Evolutionary conservation across 2,797 vertebrate species (phyloP), one percentile per base, ranked within the genome.

Genomic region (Phoeniculus purpureus): DNA sequence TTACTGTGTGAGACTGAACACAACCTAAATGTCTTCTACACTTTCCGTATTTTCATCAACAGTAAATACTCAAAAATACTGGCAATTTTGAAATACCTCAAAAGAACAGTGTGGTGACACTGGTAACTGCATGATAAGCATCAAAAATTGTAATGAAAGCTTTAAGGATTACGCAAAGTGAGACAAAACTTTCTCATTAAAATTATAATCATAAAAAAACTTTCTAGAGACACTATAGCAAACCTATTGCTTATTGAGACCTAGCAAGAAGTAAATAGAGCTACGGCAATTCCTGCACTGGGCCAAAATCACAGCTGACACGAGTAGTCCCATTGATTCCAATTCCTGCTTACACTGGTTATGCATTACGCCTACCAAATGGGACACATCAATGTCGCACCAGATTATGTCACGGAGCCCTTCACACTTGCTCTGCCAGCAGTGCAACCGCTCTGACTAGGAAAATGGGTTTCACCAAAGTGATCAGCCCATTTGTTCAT

Each of bases 121-220:
- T 74, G 80, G 81, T 54, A 92, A 88, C 66, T 34, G 15, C 45
- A 52, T 75, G 70, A 52, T 27, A 34, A 87, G 65, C 6, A 34
- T 8, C 56, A 31, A 47, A 78, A 78, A 29, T 40, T 78, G 73
- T 88, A 50, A 72, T 55, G 21, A 86, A 34, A 89, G 29, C 50
- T 65, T 74, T 87, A 72, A 85, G 27, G 64, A 89, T 66, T 61
- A 90, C 2, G 81, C 55, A 60, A 95, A 95, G 20, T 6, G 65
- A 95, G 54, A 87, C 56, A 66, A 74, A 92, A 89, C 48, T 73
- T 77, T 88, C 93, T 91, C 16, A 61, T 75, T 87, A 50, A 32
- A 82, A 68, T 27, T 2, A 75, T 15, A 78, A 59, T 18, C 77
- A 78, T 19, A 59, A 75, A 90, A 61, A 89, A 51, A 18, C 9